Evolutionary conservation across 2,888 invertebrate genomes (phyloP).

Genomic region (Lumbricus terrestris): DNA sequence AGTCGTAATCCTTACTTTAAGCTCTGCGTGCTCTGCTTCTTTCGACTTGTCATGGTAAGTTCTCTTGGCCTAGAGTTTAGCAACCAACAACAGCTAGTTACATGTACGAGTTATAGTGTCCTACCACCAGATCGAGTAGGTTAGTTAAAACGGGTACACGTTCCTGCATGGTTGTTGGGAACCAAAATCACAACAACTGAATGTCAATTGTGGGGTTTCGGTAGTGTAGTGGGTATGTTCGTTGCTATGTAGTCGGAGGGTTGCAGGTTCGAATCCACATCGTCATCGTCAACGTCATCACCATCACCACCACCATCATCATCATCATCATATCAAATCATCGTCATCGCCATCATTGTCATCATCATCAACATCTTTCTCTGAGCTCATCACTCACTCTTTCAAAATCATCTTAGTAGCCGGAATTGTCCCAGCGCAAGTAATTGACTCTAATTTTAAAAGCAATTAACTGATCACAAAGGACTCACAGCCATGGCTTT

Average conservation of each 20-base stretch:
- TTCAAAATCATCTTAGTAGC: background rate
- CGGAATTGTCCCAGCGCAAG: background rate
- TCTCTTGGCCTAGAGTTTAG: background rate
- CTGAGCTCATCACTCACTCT: background rate
- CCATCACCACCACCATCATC: no score
- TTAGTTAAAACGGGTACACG: background rate
- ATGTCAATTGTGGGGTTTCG: no score
- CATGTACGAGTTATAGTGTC: background rate
- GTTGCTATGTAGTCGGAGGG: no score
- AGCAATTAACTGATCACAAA: background rate
- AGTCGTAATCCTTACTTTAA: background rate
- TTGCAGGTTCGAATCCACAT: no score
- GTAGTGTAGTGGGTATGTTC: no score
- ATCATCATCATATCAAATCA: no score
- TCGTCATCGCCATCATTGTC: no score
- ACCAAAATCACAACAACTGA: no score
- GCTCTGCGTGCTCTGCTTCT: background rate
- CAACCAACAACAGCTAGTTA: no score
- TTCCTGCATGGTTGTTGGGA: no score
- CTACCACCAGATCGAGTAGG: background rate
- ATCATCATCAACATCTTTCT: background rate
- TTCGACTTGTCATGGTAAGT: background rate
- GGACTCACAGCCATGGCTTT: background rate
- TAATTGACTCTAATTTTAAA: background rate
- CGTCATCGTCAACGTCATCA: no score